Evolutionary conservation across 2,113 vertebrate genomes (phyloP).

Genomic region (Eurypyga helias): DNA sequence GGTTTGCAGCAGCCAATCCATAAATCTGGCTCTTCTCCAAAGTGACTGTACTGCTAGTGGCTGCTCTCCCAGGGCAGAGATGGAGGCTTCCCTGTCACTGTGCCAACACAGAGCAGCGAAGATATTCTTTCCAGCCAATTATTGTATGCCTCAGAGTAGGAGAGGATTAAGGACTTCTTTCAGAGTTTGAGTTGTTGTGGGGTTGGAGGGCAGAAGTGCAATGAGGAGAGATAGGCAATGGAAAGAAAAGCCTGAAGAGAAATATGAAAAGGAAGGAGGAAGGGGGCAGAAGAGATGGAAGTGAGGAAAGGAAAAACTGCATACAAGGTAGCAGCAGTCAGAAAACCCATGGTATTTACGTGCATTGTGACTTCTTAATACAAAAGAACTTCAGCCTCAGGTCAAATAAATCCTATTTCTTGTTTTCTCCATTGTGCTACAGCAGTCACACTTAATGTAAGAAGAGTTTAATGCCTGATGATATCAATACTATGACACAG

Average conservation of each 20-base stretch:
- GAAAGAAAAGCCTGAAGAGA: neutral
- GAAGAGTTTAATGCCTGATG: neutral
- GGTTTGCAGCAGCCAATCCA: conserved; percentile 9
- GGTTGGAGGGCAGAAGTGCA: neutral
- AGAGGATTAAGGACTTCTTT: neutral
- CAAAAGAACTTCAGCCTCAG: neutral
- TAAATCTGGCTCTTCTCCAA: neutral
- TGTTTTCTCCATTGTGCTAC: neutral
- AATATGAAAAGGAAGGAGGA: neutral
- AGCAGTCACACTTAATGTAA: neutral
- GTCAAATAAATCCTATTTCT: neutral
- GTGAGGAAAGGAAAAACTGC: neutral
- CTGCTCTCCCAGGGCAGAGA: neutral
- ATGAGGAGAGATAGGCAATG: neutral
- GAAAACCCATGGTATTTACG: neutral
- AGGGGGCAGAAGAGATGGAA: neutral
- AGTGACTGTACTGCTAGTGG: neutral
- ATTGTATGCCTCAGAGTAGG: neutral
- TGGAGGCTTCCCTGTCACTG: neutral
- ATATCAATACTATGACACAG: neutral
- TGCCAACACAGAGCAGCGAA: neutral
- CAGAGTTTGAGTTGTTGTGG: neutral
- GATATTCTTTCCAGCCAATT: neutral
- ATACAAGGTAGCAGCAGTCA: neutral
- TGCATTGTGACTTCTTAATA: neutral